Conservation (phyloP, 2,797 vertebrate species). For the Meriones psammophilus region DNA sequence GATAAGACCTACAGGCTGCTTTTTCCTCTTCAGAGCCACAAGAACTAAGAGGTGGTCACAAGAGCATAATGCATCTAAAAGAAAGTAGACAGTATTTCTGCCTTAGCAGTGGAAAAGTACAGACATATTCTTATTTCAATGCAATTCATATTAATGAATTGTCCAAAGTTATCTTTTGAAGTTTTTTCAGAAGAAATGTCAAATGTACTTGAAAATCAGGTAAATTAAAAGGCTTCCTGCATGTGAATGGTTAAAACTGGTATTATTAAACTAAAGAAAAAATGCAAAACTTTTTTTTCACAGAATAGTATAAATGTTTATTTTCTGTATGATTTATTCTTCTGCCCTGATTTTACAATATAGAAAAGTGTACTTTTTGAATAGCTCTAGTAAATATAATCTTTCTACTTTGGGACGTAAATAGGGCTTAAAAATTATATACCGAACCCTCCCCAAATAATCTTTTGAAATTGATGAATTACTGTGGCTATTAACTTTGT, state of each 20-base stretch:
- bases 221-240: conserved; percentile 73
- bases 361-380: conserved; percentile 93
- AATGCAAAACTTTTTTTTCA: conserved; percentile 86
- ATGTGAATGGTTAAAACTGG: conserved; percentile 66
- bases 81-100: neutral
- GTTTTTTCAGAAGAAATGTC: conserved; percentile 59
- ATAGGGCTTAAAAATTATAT: conserved; percentile 91
- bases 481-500: conserved; percentile 85
- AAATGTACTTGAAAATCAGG: conserved; percentile 63
- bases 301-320: conserved; percentile 95
- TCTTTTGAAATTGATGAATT: conserved; percentile 85
- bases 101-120: neutral
- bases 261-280: conserved; percentile 79
- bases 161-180: conserved; percentile 23
- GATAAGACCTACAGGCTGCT: neutral
- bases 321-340: conserved; percentile 91
- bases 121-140: conserved; percentile 47
- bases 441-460: conserved; percentile 85
- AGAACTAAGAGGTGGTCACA: neutral
- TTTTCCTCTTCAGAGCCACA: conserved; percentile 46
- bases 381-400: conserved; percentile 94
- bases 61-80: neutral
- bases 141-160: conserved; percentile 50
- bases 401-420: conserved; percentile 91
- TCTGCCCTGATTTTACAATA: conserved; percentile 92